Base-by-base conservation (phyloP, 2,113 vertebrate genomes). In the Zingel zingel region DNA sequence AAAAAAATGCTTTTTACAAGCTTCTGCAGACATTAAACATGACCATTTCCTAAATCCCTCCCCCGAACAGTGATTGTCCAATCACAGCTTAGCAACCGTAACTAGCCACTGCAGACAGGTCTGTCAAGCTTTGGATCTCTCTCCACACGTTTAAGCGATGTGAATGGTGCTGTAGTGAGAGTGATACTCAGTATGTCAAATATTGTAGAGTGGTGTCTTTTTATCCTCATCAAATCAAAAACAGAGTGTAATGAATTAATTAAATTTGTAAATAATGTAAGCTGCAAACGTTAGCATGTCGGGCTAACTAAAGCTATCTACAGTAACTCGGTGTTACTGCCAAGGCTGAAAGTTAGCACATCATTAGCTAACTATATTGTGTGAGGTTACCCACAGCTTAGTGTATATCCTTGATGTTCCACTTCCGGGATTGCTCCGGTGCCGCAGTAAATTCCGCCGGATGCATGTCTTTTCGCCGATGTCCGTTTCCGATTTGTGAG, bases 41-140 rank as follows among this genome's bases (percentile, higher is more conserved):
- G 79, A 81, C 36, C 1, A 2, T 78, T 78, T 74, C 27, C 68
- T 65, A 27, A 81, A 69, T n/a, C 66, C 15, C 6, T 27, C 36
- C 43, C 23, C 36, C 0, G 0, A 57, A 57, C 25, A 36, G 23
- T 0, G 2, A 45, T 3, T 13, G n/a, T 54, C 19, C 43, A 33
- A 33, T 48, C 3, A 51, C 12, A 72, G 30, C 19, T 56, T 23
- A 33, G 54, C 33, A 51, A 23, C 11, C 0, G 2, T 15, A 30
- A 68, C 54, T 36, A 53, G 15, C 4, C n/a, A 21, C 23, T 10
- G n/a, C 30, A 33, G 2, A 39, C 53, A 68, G 16, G 45, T 30
- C 27, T 58, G 48, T 54, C 51, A 23, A 48, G 27, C 45, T 19
- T 21, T 64, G 48, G 47, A 39, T 48, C 21, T 39, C 21, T 39